Evolutionary conservation across 53 echinoderm and acorn worm species (phyloP).

Genomic region (Paracentrotus lividus): DNA sequence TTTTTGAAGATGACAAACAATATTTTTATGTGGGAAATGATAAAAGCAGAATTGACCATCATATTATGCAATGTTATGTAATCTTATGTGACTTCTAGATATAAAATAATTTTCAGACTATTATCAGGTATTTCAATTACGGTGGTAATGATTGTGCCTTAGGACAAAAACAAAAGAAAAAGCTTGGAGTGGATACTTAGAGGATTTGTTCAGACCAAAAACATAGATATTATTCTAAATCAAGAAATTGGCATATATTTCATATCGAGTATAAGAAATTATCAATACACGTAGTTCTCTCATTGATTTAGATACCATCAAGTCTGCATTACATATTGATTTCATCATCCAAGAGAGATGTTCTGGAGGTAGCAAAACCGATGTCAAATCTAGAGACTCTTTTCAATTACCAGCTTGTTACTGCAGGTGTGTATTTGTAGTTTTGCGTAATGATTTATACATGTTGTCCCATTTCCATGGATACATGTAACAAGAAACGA

Average conservation of each 20-base stretch:
- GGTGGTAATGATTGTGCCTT: no score
- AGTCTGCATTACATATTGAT: background rate
- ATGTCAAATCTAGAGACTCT: background rate
- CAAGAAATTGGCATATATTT: no score
- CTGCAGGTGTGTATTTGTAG: background rate
- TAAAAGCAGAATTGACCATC: background rate
- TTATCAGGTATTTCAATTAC: no score
- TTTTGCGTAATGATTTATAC: background rate
- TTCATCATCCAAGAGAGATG: background rate
- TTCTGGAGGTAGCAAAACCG: background rate
- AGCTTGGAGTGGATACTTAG: no score
- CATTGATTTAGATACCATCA: background rate
- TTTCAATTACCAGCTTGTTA: background rate
- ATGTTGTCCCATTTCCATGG: conserved; percentile 12
- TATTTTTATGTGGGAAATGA: background rate
- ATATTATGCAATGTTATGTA: conserved; percentile 43
- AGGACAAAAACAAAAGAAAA: no score
- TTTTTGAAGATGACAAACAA: background rate
- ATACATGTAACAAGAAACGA: background rate
- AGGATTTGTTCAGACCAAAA: no score
- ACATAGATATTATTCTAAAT: no score
- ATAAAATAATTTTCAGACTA: no score
- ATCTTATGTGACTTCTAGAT: background rate
- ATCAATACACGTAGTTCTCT: conserved; percentile 4
- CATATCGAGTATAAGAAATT: no score